These are phyloP conservation scores for Tapirus indicus DNA, from an alignment of 2,797 vertebrate genomes.

Conservation along the genomic window DNA sequence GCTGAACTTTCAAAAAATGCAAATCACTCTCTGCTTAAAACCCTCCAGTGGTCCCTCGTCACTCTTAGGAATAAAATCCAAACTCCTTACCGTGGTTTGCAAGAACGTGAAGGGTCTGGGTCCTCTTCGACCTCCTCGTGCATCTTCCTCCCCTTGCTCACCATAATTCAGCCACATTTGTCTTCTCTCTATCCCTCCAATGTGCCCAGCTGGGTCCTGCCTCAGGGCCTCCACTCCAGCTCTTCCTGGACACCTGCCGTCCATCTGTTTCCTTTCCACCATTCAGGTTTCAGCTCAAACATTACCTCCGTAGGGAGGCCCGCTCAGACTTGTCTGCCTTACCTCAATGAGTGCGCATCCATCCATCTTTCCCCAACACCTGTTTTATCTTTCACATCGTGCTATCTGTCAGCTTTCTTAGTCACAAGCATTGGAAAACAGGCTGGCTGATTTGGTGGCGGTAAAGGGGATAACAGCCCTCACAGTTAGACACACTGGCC, in stretches of 20 bases:
- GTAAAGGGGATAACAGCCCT: too few species aligned
- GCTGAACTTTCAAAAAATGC: neutral
- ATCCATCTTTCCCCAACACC: neutral
- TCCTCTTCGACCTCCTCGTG: neutral
- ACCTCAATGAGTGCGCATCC: neutral
- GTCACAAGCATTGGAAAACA: neutral
- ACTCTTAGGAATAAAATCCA: neutral
- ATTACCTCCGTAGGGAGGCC: neutral
- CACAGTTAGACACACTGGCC: neutral
- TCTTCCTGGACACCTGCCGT: neutral
- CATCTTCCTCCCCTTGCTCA: fast-evolving
- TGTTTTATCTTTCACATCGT: neutral
- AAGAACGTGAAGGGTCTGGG: neutral
- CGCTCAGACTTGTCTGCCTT: neutral
- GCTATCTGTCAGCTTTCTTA: neutral
- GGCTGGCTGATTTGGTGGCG: neutral
- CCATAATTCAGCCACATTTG: too few species aligned
- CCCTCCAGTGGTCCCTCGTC: neutral
- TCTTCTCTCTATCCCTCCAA: neutral
- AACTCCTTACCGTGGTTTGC: neutral
- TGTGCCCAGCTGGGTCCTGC: too few species aligned
- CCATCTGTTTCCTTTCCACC: neutral
- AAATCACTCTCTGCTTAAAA: neutral
- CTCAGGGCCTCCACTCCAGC: neutral
- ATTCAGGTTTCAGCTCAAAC: neutral